Conservation (phyloP, 2,888 invertebrate genomes). For the Apamea sordens region DNA sequence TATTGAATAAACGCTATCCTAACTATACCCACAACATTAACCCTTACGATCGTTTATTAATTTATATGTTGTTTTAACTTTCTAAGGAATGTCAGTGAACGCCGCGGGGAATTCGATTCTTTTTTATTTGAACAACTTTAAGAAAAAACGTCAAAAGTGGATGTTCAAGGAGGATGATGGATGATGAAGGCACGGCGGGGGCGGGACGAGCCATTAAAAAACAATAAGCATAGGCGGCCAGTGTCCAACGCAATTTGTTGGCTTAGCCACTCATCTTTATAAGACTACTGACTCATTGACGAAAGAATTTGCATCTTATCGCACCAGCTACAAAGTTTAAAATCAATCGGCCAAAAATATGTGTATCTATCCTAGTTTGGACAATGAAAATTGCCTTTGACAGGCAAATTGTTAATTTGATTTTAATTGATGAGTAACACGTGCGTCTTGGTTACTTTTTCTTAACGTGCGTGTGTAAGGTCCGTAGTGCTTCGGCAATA, state of each 20-base stretch:
- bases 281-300: slow-evolving; percentile 57
- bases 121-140: slow-evolving; percentile 80
- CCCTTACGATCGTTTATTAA: slow-evolving; percentile 79
- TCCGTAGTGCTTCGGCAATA: slow-evolving; percentile 25
- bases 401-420: slow-evolving; percentile 81
- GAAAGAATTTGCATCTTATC: slow-evolving; percentile 45
- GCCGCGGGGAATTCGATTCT: slow-evolving; percentile 84
- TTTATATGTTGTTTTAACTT: slow-evolving; percentile 86
- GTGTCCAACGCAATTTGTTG: slow-evolving; percentile 87
- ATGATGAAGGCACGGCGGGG: slow-evolving; percentile 82
- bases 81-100: slow-evolving; percentile 81
- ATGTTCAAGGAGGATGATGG: slow-evolving; percentile 80
- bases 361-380: slow-evolving; percentile 65
- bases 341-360: slow-evolving; percentile 19
- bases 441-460: slow-evolving; percentile 67
- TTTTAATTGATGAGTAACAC: slow-evolving; percentile 83
- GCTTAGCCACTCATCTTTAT: slow-evolving; percentile 82
- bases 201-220: slow-evolving; percentile 87
- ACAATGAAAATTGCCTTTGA: slow-evolving; percentile 77
- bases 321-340: slow-evolving; percentile 22
- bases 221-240: slow-evolving; percentile 86
- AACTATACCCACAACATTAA: slow-evolving; percentile 68
- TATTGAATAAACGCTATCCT: slow-evolving; percentile 26
- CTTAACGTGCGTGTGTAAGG: slow-evolving; percentile 48
- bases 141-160: slow-evolving; percentile 72